Percentiles rank a stretch among this genome's conserved stretches.
These are phyloP conservation scores for Cassiopea andromeda DNA, from an alignment of 30 jellyfish, hydroid and myxozoan species.

Conservation along the genomic window DNA sequence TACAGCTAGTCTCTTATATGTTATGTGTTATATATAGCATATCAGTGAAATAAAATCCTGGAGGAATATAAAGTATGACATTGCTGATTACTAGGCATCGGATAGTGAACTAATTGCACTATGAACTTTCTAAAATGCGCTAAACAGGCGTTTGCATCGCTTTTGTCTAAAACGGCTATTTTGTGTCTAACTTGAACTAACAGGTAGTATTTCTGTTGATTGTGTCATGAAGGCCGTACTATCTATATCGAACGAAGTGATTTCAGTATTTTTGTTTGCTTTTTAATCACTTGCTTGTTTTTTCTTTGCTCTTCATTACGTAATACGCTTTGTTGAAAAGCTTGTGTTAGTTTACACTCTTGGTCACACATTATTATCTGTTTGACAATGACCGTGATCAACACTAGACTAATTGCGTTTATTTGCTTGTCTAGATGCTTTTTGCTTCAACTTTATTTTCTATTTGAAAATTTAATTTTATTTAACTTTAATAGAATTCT, in stretches of 20 bases:
- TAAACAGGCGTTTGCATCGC: not conserved
- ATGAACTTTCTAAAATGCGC: not conserved
- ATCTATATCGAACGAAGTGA: constrained; percentile 4
- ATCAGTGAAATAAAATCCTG: no score
- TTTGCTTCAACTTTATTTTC: not conserved
- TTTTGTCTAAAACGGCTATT: constrained; percentile 21
- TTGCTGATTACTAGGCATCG: not conserved
- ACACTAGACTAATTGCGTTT: no score
- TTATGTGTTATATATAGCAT: no score
- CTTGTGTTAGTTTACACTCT: constrained; percentile 2
- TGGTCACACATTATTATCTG: not conserved
- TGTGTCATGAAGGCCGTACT: not conserved
- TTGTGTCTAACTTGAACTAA: constrained; percentile 25
- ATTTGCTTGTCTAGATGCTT: no score
- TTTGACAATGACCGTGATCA: no score
- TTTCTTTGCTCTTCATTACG: constrained; percentile 11
- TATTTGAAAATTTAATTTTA: not conserved
- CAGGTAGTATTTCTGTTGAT: constrained; percentile 5
- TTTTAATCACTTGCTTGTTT: not conserved
- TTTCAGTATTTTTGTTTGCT: not conserved
- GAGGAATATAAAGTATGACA: no score
- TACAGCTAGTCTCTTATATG: no score
- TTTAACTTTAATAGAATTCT: not conserved
- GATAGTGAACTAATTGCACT: not conserved
- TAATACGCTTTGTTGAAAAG: not conserved